phyloP scores from a whole-genome alignment of 1,140 invertebrate species.

The Drepana arcuata region DNA sequence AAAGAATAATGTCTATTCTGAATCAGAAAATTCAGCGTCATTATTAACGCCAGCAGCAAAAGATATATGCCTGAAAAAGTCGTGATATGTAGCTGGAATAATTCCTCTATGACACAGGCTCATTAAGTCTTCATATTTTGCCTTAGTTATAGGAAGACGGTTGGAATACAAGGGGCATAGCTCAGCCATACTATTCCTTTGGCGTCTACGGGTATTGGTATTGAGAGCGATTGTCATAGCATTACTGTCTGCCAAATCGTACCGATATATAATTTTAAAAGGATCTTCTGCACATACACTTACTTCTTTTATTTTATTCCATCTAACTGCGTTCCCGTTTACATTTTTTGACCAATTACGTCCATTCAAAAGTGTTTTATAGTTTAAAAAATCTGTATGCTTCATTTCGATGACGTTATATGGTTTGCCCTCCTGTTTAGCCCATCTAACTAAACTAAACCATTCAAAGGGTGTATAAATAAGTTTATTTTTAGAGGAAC shows the following conservation, averaged over 20 bases:
- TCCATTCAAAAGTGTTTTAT: conserved; percentile 3
- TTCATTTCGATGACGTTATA: conserved; percentile 5
- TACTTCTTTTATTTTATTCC: conserved; percentile 11
- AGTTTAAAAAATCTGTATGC: conserved; percentile 2
- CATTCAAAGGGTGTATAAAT: conserved; percentile 2
- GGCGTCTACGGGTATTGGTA: conserved; percentile 4
- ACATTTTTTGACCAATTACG: conserved; percentile 9
- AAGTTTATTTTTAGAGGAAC: conserved; percentile 2
- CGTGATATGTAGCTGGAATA: conserved; percentile 7
- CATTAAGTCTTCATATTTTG: conserved; percentile 3
- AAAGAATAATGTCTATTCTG: no score
- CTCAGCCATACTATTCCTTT: conserved; percentile 5
- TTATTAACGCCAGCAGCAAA: conserved; percentile 4
- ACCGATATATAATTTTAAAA: conserved; percentile 6
- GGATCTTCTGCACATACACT: conserved; percentile 1
- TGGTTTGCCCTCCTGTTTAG: conserved; percentile 1
- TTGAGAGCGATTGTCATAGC: no score
- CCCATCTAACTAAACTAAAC: conserved; percentile 3
- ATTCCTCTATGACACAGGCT: conserved; percentile 4
- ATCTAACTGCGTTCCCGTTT: conserved; percentile 5
- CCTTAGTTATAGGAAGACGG: neutral
- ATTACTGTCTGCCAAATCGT: conserved; percentile 7
- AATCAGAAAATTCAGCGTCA: conserved; percentile 5
- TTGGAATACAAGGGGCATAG: conserved; percentile 5
- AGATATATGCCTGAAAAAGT: conserved; percentile 6